phyloP scores from a whole-genome alignment of 2,888 invertebrate species.

The Marronus borbonicus region DNA sequence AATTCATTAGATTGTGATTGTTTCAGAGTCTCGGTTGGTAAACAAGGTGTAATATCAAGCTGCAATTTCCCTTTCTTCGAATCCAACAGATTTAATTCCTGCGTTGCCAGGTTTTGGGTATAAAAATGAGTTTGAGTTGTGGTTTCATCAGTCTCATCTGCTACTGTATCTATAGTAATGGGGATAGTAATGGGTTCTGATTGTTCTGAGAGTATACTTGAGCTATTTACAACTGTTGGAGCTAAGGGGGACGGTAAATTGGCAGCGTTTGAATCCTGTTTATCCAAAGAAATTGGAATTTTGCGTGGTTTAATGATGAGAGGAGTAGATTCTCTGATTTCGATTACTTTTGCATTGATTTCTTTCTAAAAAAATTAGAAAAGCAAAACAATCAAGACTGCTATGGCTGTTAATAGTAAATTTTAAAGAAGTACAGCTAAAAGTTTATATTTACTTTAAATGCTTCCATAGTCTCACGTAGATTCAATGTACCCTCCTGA shows the following conservation, averaged over 20 bases:
- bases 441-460: conserved; percentile 75
- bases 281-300: conserved; percentile 74
- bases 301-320: conserved; percentile 78
- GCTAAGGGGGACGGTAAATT: conserved; percentile 59
- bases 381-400: conserved; percentile 43
- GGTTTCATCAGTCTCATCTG: conserved; percentile 51
- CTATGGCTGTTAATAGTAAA: neutral
- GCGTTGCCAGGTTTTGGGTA: conserved; percentile 64
- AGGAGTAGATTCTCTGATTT: conserved; percentile 83
- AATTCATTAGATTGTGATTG: conserved; percentile 73
- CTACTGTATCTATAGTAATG: conserved; percentile 53
- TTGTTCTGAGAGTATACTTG: conserved; percentile 22
- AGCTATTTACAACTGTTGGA: conserved; percentile 53
- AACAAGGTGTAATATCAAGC: conserved; percentile 67
- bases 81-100: conserved; percentile 57
- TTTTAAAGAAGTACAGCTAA: neutral
- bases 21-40: conserved; percentile 64
- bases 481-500: conserved; percentile 76
- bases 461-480: conserved; percentile 80
- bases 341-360: conserved; percentile 81
- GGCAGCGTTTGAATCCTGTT: conserved; percentile 56
- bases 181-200: conserved; percentile 38
- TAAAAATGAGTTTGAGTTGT: conserved; percentile 61
- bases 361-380: conserved; percentile 74
- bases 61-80: conserved; percentile 63